Conservation (phyloP, 2,888 invertebrate species). For the Cacoxenus indagator region DNA sequence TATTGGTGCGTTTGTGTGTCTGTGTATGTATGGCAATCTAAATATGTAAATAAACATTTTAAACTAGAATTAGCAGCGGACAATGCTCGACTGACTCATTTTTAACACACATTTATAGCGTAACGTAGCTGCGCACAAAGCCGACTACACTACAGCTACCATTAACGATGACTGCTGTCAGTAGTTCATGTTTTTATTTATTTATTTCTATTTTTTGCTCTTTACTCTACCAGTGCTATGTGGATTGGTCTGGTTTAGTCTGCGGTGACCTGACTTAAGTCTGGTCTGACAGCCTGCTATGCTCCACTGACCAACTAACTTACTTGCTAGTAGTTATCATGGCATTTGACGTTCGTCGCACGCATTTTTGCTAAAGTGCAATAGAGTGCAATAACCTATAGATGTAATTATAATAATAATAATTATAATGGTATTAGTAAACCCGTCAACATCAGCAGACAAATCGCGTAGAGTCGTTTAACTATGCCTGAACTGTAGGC, state of each 20-base stretch:
- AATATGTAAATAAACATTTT: background rate
- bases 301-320: constrained; percentile 16
- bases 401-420: background rate
- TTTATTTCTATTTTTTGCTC: background rate
- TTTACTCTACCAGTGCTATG: background rate
- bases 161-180: background rate
- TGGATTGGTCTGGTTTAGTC: background rate
- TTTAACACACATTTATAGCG: background rate
- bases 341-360: background rate
- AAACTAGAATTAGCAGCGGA: constrained; percentile 1
- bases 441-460: background rate
- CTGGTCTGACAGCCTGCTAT: background rate
- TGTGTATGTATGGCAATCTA: background rate
- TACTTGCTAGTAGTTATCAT: constrained; percentile 3
- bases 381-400: constrained; percentile 2
- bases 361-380: background rate
- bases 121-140: background rate
- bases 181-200: background rate
- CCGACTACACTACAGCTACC: background rate
- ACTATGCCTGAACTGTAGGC: background rate
- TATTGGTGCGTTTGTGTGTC: background rate
- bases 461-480: background rate
- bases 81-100: background rate
- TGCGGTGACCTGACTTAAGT: background rate
- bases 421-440: background rate